Evolutionary conservation across 2,888 invertebrate species (phyloP).

Genomic region (Ennomos erosarius): DNA sequence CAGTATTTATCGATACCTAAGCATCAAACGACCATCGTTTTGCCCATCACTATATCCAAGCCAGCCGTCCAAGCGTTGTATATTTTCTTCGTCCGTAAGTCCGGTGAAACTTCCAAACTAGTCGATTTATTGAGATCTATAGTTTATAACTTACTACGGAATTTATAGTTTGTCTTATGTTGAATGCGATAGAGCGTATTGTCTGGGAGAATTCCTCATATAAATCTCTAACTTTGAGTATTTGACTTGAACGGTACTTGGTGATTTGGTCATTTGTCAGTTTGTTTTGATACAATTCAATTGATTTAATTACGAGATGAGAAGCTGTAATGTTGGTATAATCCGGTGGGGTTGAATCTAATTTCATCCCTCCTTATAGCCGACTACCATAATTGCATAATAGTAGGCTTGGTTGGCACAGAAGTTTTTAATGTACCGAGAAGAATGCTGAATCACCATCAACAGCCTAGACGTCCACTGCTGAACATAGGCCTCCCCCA

Average conservation of each 20-base stretch:
- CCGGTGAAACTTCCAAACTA: constrained; percentile 78
- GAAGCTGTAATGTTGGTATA: too few species aligned
- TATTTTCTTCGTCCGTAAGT: constrained; percentile 83
- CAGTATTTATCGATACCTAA: constrained; percentile 33
- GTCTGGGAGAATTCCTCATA: constrained; percentile 30
- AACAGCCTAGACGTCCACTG: too few species aligned
- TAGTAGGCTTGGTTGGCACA: too few species aligned
- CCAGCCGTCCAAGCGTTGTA: constrained; percentile 62
- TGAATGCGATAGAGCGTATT: constrained; percentile 39
- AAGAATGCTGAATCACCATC: too few species aligned
- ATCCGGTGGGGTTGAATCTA: too few species aligned
- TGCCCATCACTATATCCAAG: constrained; percentile 45
- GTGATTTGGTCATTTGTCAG: constrained; percentile 21
- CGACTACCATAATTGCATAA: too few species aligned
- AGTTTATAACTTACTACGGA: constrained; percentile 38
- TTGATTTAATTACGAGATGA: background rate
- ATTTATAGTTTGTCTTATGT: constrained; percentile 44
- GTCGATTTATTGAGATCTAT: constrained; percentile 72
- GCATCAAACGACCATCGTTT: background rate
- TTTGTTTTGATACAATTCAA: constrained; percentile 1
- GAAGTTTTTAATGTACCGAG: too few species aligned
- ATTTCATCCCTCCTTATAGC: too few species aligned
- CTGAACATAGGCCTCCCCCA: too few species aligned
- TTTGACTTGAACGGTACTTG: constrained; percentile 34
- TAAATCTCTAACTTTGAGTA: constrained; percentile 39